phyloP scores from a whole-genome alignment of 2,113 vertebrate species.

The Microcebus ravelobensis region DNA sequence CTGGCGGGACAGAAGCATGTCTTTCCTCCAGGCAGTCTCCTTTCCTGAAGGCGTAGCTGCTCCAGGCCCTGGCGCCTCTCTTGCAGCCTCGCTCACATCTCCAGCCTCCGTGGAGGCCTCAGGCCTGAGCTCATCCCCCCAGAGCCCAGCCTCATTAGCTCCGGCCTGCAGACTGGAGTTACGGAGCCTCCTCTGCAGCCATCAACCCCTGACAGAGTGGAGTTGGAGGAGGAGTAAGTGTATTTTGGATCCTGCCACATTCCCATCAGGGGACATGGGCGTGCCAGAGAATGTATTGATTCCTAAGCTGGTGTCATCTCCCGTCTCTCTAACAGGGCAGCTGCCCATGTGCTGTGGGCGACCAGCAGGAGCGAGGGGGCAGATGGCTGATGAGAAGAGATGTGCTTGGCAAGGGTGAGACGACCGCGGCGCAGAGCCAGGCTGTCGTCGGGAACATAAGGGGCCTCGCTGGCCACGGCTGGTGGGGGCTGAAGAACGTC shows the following conservation, averaged over 20 bases:
- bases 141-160: background rate
- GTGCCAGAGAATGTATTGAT: constrained; percentile 75
- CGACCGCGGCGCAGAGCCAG: background rate
- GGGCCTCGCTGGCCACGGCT: background rate
- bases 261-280: constrained; percentile 50
- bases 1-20: background rate
- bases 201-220: background rate
- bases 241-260: constrained; percentile 53
- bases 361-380: constrained; percentile 61
- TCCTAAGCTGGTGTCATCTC: constrained; percentile 69
- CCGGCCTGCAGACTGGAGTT: background rate
- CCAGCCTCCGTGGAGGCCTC: background rate
- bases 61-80: background rate
- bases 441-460: background rate
- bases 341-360: constrained; percentile 62
- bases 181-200: constrained; percentile 1
- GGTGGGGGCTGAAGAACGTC: background rate
- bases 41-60: background rate
- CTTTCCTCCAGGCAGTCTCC: background rate
- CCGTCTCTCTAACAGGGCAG: constrained; percentile 73
- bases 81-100: background rate
- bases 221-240: constrained; percentile 46
- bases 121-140: background rate
- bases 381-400: constrained; percentile 80
- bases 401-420: background rate